phyloP scores from a whole-genome alignment of 2,888 invertebrate genomes.

The Agrochola macilenta region DNA sequence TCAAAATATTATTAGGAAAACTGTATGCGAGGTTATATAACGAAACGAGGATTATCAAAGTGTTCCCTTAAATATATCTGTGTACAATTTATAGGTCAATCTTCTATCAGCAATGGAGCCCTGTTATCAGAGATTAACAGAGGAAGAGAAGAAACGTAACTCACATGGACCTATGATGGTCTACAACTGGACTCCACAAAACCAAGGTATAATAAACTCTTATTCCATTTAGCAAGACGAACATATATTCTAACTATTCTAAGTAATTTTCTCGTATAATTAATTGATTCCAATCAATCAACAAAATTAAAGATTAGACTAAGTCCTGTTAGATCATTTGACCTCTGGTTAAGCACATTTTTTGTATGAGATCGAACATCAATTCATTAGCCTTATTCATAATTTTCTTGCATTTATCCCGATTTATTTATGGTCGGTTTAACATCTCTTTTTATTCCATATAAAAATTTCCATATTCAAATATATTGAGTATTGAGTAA shows the following conservation, averaged over 20 bases:
- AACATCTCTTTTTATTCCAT: not conserved
- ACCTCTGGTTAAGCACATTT: too few relatives aligned
- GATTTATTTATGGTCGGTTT: not conserved
- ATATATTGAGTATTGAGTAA: too few relatives aligned
- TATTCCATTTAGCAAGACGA: not conserved
- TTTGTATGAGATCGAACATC: not conserved
- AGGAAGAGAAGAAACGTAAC: slow-evolving; percentile 94
- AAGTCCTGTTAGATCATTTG: not conserved
- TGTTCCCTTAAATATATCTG: not conserved
- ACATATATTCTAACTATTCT: too few relatives aligned
- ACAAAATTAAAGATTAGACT: not conserved
- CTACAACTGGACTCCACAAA: slow-evolving; percentile 92
- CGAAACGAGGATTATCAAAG: not conserved
- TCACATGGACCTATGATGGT: slow-evolving; percentile 96
- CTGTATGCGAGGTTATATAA: not conserved
- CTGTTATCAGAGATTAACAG: slow-evolving; percentile 92
- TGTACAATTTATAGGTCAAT: slow-evolving; percentile 83
- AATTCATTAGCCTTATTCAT: not conserved
- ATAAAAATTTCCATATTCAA: too few relatives aligned
- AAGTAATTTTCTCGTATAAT: too few relatives aligned
- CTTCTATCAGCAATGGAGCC: slow-evolving; percentile 94
- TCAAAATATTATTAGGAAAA: not conserved
- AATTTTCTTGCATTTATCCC: not conserved
- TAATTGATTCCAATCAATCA: not conserved
- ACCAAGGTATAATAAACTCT: slow-evolving; percentile 87